These are phyloP conservation scores for Sinotaia quadrata DNA, from an alignment of 2,888 invertebrate species.

Conservation along the genomic window DNA sequence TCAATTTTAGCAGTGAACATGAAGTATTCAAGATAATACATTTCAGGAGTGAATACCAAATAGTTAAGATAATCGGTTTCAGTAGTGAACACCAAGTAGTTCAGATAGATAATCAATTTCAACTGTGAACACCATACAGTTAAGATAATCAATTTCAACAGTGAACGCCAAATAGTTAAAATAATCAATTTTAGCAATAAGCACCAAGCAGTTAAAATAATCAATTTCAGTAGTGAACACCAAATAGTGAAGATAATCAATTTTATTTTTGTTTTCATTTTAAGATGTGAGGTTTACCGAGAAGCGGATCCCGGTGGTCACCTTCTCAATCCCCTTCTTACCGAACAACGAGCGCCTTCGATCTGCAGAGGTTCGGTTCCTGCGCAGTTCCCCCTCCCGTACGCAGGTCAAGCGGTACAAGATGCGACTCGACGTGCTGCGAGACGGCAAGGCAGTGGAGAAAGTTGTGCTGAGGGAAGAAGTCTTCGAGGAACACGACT, in stretches of 20 bases:
- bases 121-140: no score
- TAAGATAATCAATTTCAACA: no score
- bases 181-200: no score
- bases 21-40: no score
- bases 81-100: no score
- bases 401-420: conserved; percentile 28
- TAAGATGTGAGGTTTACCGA: conserved; percentile 29
- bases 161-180: no score
- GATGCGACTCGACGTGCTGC: conserved; percentile 37
- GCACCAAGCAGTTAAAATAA: no score
- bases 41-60: no score
- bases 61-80: no score
- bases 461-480: conserved; percentile 34
- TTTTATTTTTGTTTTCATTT: neutral
- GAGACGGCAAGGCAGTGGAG: conserved; percentile 30
- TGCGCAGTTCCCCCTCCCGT: conserved; percentile 29
- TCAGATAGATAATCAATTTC: no score
- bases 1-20: no score
- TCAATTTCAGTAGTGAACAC: no score
- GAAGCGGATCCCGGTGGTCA: conserved; percentile 20
- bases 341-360: conserved; percentile 50
- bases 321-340: conserved; percentile 48
- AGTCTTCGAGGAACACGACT: conserved; percentile 31
- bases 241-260: neutral
- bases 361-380: conserved; percentile 57